Conservation (phyloP, 2,888 invertebrate species). For the Hesperia comma region DNA sequence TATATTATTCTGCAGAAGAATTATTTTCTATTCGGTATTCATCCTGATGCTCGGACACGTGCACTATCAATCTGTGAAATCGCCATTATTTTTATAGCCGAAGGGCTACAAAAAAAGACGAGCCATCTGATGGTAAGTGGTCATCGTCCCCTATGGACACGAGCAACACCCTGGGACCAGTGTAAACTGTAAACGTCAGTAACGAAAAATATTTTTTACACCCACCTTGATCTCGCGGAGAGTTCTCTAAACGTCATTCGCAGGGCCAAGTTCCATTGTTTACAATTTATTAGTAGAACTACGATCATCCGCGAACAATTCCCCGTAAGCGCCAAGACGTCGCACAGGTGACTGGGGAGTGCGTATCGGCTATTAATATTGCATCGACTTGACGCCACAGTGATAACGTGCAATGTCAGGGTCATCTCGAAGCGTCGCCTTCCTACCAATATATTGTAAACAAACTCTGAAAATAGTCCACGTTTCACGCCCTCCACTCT, state of each 20-base stretch:
- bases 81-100: background rate
- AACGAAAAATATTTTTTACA: no score
- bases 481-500: slow-evolving; percentile 3
- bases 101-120: no score
- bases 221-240: background rate
- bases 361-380: slow-evolving; percentile 43
- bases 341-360: slow-evolving; percentile 37
- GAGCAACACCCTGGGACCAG: no score
- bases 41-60: background rate
- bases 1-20: background rate
- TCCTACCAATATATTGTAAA: slow-evolving; percentile 39
- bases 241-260: background rate
- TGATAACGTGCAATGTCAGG: slow-evolving; percentile 47
- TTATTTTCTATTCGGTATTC: background rate
- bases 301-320: slow-evolving; percentile 12
- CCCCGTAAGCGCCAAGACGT: slow-evolving; percentile 40
- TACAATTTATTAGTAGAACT: background rate
- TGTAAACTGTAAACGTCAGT: no score
- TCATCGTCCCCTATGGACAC: no score
- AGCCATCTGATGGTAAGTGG: no score
- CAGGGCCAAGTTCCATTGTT: background rate
- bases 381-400: slow-evolving; percentile 42
- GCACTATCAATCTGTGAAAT: no score
- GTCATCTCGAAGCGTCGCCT: slow-evolving; percentile 37
- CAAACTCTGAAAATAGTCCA: slow-evolving; percentile 37